Conservation (phyloP, 1,140 invertebrate genomes). For the Sarcophaga bullata region DNA sequence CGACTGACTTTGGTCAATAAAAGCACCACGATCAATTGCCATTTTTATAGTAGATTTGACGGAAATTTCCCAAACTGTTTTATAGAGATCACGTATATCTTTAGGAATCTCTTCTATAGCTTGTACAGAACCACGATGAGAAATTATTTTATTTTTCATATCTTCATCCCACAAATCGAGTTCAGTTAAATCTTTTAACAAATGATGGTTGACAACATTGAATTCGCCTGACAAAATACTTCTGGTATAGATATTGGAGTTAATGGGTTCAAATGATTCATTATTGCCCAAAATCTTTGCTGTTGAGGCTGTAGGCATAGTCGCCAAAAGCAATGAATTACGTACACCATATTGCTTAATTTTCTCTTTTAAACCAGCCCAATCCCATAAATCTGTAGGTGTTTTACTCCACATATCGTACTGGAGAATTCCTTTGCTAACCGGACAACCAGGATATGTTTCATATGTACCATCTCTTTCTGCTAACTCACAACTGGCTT, state of each 20-base stretch:
- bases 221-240: conserved; percentile 92
- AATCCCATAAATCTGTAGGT: conserved; percentile 92
- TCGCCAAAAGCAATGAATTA: conserved; percentile 94
- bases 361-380: conserved; percentile 83
- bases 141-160: conserved; percentile 96
- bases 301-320: conserved; percentile 99
- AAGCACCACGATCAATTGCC: conserved; percentile 97
- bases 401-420: conserved; percentile 96
- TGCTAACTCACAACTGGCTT: conserved; percentile 96
- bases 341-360: conserved; percentile 92
- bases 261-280: conserved; percentile 98
- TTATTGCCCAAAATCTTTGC: conserved; percentile 99
- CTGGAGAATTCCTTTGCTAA: conserved; percentile 96
- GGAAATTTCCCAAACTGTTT: conserved; percentile 99
- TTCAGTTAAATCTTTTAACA: conserved; percentile 93
- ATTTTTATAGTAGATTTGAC: conserved; percentile 95
- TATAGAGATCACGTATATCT: conserved; percentile 91
- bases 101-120: conserved; percentile 88
- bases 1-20: conserved; percentile 98
- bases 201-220: conserved; percentile 96
- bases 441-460: conserved; percentile 90
- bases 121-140: conserved; percentile 95
- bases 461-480: conserved; percentile 87
- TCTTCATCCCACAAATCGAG: conserved; percentile 91
- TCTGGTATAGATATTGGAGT: conserved; percentile 95